These are phyloP conservation scores for Proctacanthus coquilletti DNA, from an alignment of 1,140 invertebrate species.

Conservation along the genomic window DNA sequence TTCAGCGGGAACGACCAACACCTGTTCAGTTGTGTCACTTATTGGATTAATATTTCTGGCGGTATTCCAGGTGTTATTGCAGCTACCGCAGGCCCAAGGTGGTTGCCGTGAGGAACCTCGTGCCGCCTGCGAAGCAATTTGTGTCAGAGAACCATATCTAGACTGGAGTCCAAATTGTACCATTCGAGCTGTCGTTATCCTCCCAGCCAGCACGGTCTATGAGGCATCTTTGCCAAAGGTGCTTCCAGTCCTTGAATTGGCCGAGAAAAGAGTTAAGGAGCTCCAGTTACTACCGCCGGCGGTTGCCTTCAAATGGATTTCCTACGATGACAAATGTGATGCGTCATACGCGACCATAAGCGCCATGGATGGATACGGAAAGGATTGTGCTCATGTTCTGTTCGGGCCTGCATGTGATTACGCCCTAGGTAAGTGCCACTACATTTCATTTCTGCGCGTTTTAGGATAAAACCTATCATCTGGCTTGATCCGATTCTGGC, in stretches of 20 bases:
- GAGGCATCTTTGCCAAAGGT: constrained; percentile 35
- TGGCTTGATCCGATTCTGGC: too few species aligned
- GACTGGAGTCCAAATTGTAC: constrained; percentile 29
- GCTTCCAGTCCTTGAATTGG: constrained; percentile 40
- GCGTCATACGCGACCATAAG: constrained; percentile 48
- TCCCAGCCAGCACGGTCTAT: constrained; percentile 35
- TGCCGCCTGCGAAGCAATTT: constrained; percentile 34
- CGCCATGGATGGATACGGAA: constrained; percentile 47
- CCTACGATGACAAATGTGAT: constrained; percentile 50
- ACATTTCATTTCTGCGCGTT: background rate
- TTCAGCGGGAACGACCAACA: too few species aligned
- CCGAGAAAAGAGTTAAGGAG: constrained; percentile 32
- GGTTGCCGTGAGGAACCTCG: constrained; percentile 30
- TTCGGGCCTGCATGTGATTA: constrained; percentile 62
- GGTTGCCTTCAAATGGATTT: constrained; percentile 38
- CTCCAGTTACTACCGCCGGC: constrained; percentile 35
- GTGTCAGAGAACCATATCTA: constrained; percentile 11
- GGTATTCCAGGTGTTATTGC: background rate
- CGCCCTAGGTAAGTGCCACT: constrained; percentile 45
- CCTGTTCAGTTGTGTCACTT: too few species aligned
- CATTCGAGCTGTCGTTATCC: constrained; percentile 37
- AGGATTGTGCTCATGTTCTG: constrained; percentile 51
- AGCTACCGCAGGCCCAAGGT: background rate
- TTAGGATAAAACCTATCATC: too few species aligned
- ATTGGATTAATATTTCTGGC: too few species aligned